phyloP scores from a whole-genome alignment of 2,113 vertebrate genomes.

The Perca fluviatilis region DNA sequence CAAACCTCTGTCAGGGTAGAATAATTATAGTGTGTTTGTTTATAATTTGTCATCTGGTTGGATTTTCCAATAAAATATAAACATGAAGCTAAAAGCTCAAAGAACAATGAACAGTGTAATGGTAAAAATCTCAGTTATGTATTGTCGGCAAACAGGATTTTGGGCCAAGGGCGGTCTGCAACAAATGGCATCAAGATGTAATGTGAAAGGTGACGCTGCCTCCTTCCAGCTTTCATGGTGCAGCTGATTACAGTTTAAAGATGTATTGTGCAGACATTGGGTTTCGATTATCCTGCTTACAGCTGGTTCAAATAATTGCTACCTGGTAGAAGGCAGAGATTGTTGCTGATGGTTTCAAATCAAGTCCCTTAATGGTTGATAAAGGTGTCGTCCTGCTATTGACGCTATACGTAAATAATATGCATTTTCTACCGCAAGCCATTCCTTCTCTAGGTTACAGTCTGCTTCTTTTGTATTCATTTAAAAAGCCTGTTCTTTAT shows the following conservation, averaged over 20 bases:
- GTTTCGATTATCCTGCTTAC: background rate
- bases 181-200: background rate
- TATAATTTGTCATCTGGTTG: constrained; percentile 40
- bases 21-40: constrained; percentile 44
- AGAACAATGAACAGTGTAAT: background rate
- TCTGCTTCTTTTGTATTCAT: background rate
- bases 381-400: background rate
- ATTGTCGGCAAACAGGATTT: background rate
- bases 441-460: background rate
- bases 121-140: background rate
- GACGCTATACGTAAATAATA: too few species aligned
- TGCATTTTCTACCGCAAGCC: background rate
- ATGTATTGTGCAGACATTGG: background rate
- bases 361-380: background rate
- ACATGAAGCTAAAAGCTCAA: background rate
- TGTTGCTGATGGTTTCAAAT: constrained; percentile 1
- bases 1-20: constrained; percentile 20
- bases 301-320: background rate
- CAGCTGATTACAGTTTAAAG: background rate
- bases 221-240: background rate
- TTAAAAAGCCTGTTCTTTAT: background rate
- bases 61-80: constrained; percentile 19
- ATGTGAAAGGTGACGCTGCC: background rate
- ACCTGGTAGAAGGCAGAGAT: background rate
- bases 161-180: background rate